phyloP scores from a whole-genome alignment of 2,797 vertebrate genomes.

The Miichthys miiuy region DNA sequence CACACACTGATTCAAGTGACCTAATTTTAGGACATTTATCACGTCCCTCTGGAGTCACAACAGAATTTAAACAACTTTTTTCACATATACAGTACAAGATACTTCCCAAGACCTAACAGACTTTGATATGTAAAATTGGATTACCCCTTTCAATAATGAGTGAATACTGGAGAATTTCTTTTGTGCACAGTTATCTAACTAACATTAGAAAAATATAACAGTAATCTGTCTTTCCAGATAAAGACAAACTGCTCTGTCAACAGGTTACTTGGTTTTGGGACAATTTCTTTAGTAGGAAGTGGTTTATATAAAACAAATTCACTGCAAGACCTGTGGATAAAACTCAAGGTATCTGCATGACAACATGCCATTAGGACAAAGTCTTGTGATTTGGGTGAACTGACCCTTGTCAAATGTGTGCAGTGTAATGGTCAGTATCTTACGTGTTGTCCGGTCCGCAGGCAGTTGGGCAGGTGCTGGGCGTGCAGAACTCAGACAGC shows the following conservation, averaged over 20 bases:
- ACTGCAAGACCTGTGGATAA: neutral
- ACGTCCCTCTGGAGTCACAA: neutral
- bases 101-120: neutral
- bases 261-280: neutral
- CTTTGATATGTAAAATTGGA: neutral
- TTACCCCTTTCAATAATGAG: neutral
- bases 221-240: neutral
- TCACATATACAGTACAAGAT: too few relatives aligned
- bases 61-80: neutral
- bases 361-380: too few relatives aligned
- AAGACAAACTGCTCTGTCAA: neutral
- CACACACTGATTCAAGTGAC: neutral
- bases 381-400: neutral
- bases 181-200: neutral
- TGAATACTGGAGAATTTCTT: neutral
- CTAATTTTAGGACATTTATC: neutral
- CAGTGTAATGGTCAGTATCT: conserved; percentile 29
- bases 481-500: conserved; percentile 86
- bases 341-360: neutral
- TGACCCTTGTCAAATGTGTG: neutral
- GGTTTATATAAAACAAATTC: neutral
- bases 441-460: conserved; percentile 84
- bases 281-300: neutral
- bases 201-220: neutral
- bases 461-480: conserved; percentile 83